These are phyloP conservation scores for Cyprinodon brontotheroides DNA, from an alignment of 2,113 vertebrate species.

Conservation along the genomic window DNA sequence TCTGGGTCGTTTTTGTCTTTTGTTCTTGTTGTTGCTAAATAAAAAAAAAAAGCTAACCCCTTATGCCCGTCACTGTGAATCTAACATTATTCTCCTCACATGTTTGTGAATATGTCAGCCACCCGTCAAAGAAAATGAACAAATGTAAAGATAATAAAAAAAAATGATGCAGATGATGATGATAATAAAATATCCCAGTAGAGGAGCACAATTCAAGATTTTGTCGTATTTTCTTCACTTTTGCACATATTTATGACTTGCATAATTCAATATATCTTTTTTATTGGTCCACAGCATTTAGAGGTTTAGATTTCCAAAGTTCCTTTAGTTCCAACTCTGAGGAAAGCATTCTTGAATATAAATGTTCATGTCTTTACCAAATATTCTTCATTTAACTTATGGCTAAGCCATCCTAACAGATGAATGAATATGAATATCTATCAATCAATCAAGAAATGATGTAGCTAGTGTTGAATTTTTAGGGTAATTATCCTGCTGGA, in stretches of 20 bases:
- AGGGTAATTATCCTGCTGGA: no score
- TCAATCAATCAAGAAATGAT: no score
- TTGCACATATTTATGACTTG: background rate
- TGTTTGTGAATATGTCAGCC: slow-evolving; percentile 80
- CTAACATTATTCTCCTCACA: slow-evolving; percentile 72
- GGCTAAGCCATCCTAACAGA: background rate
- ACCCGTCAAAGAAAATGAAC: slow-evolving; percentile 76
- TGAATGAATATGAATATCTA: no score
- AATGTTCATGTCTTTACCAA: background rate
- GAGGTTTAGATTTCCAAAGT: background rate
- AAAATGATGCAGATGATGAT: slow-evolving; percentile 73
- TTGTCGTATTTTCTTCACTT: slow-evolving; percentile 38
- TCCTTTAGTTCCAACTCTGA: background rate
- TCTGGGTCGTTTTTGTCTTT: slow-evolving; percentile 29
- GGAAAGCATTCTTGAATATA: background rate
- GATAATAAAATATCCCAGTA: slow-evolving; percentile 83
- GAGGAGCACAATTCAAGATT: slow-evolving; percentile 68
- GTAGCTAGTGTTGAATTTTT: no score
- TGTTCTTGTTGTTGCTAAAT: slow-evolving; percentile 61
- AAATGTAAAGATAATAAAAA: slow-evolving; percentile 81
- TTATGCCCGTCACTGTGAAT: slow-evolving; percentile 81
- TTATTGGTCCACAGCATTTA: background rate
- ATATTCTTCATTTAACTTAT: background rate
- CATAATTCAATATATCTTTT: background rate
- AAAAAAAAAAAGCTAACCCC: slow-evolving; percentile 60